phyloP scores from a whole-genome alignment of 2,888 invertebrate species.

The Melanostoma mellinum region DNA sequence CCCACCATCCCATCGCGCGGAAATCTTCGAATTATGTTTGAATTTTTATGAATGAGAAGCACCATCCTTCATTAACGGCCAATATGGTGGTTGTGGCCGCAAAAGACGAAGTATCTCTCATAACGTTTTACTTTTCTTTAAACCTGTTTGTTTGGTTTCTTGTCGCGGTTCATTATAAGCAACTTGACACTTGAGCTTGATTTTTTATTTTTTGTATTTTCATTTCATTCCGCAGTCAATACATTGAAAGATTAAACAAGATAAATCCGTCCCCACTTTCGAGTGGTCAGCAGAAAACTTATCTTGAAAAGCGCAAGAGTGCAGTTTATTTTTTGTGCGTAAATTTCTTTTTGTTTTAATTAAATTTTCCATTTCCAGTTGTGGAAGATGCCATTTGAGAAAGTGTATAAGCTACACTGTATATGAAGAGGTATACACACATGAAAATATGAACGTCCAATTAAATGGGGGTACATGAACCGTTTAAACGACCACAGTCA shows the following conservation, averaged over 20 bases:
- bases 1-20: neutral
- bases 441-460: slow-evolving; percentile 54
- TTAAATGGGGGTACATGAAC: slow-evolving; percentile 68
- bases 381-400: slow-evolving; percentile 63
- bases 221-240: slow-evolving; percentile 6
- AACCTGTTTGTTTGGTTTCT: slow-evolving; percentile 60
- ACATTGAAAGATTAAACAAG: slow-evolving; percentile 14
- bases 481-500: slow-evolving; percentile 47
- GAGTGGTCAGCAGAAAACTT: slow-evolving; percentile 11
- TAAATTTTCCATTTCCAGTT: slow-evolving; percentile 66
- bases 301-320: slow-evolving; percentile 29
- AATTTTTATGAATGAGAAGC: slow-evolving; percentile 66
- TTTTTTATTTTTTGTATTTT: slow-evolving; percentile 16
- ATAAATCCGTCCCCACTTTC: neutral
- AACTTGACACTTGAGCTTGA: slow-evolving; percentile 60
- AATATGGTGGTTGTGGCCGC: slow-evolving; percentile 11
- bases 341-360: slow-evolving; percentile 71
- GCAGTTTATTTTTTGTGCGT: slow-evolving; percentile 58
- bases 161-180: slow-evolving; percentile 44
- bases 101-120: slow-evolving; percentile 29
- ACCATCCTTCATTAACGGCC: slow-evolving; percentile 33
- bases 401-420: slow-evolving; percentile 53
- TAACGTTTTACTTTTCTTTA: slow-evolving; percentile 65
- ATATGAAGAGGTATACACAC: slow-evolving; percentile 15
- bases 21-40: neutral